Conservation (phyloP, 2,888 invertebrate genomes). For the Ophraella communa region DNA sequence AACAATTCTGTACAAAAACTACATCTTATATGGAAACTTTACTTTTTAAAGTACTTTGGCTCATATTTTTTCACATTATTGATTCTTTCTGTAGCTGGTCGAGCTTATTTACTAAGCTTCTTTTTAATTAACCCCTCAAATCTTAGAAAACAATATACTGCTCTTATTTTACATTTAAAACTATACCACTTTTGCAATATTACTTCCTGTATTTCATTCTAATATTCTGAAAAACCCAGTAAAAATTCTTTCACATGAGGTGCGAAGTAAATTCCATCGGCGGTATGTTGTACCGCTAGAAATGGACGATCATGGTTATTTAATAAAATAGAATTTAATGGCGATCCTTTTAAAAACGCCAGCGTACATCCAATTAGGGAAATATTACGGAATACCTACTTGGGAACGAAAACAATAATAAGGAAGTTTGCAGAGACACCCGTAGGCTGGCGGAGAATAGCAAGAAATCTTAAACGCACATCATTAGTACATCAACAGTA, state of each 20-base stretch:
- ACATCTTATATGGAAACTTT: too few relatives aligned
- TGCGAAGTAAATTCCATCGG: neutral
- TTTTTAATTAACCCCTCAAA: too few relatives aligned
- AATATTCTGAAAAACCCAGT: too few relatives aligned
- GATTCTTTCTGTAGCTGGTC: too few relatives aligned
- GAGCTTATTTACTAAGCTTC: too few relatives aligned
- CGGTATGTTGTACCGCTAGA: neutral
- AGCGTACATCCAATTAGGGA: neutral
- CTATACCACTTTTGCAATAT: too few relatives aligned
- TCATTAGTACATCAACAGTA: slow-evolving; percentile 11
- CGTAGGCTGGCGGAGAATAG: neutral
- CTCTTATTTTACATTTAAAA: too few relatives aligned
- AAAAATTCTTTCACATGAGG: neutral
- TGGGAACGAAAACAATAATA: slow-evolving; percentile 1
- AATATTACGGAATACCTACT: neutral
- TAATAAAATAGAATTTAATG: neutral
- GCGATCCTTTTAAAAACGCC: neutral
- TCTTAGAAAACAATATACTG: too few relatives aligned
- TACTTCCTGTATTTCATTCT: too few relatives aligned
- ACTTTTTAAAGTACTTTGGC: too few relatives aligned
- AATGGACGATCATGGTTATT: neutral
- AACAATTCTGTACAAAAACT: too few relatives aligned
- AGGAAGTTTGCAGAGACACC: slow-evolving; percentile 1
- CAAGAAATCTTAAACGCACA: slow-evolving; percentile 3
- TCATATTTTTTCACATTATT: too few relatives aligned